Base-by-base conservation (phyloP, 1,140 invertebrate species). In the Dendrolimus kikuchii region DNA sequence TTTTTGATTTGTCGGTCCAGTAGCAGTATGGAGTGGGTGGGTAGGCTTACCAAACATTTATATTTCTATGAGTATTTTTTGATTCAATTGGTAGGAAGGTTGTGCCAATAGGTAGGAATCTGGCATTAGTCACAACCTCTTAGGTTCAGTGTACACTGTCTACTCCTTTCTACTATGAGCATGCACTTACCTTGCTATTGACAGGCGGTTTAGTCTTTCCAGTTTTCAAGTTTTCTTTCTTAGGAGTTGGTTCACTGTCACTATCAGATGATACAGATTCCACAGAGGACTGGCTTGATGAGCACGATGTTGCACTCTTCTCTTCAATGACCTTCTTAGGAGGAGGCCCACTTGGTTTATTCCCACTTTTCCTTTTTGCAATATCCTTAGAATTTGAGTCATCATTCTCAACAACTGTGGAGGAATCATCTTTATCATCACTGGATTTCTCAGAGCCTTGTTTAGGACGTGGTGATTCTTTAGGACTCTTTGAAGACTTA, bases 341-440 rank as follows among this genome's bases (percentile, higher is more conserved):
- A 4, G 79, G 82, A 7, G 83, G 79, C 0, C 81, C 83, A 57
- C 62, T 81, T 8, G 73, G 67, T 9, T 71, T 60, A 40, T 75
- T 81, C 0, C 69, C 74, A 53, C 71, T 72, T 50, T 78, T 68
- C 38, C 68, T 54, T 57, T 86, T 86, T 10, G 70, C 68, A 59
- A 76, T 86, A 7, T 85, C 81, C 62, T 88, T 88, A 50, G 60
- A 70, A 54, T 84, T 86, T n/a, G 78, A 87, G 63, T 81, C 81
- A 61, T 82, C 90, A 70, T 62, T 88, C 59, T 64, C 84, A 45
- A 63, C 53, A 38, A 64, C 47, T 7, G 66, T 71, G 9, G 67
- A 40, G 5, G 71, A 74, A 40, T 68, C 70, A 38, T 75, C 71
- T 43, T 83, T 86, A 7, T 81, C 79, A 10, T 80, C 77, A 52